Percentiles rank a stretch among this genome's conserved stretches.
These are phyloP conservation scores for Acanthochromis polyacanthus DNA, from an alignment of 2,113 vertebrate genomes.

Conservation along the genomic window DNA sequence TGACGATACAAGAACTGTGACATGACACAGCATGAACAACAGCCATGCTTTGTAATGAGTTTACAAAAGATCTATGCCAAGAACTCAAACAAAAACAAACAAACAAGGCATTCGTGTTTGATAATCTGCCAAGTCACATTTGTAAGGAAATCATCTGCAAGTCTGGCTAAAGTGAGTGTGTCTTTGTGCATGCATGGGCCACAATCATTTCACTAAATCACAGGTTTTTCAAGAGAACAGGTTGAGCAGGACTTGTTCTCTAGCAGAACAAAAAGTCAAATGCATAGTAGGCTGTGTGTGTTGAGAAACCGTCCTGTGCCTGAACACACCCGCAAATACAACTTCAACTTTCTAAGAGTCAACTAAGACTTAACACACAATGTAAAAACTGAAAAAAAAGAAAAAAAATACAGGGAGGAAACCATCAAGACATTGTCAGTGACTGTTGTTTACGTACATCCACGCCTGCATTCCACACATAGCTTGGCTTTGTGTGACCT, in stretches of 20 bases:
- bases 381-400: not conserved
- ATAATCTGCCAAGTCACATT: slow-evolving; percentile 2
- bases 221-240: slow-evolving; percentile 57
- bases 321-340: slow-evolving; percentile 58
- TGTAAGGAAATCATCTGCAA: slow-evolving; percentile 9
- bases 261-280: slow-evolving; percentile 13
- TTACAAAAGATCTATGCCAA: not conserved
- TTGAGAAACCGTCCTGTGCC: slow-evolving; percentile 43
- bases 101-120: not conserved
- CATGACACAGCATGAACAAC: not conserved
- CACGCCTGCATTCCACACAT: slow-evolving; percentile 52
- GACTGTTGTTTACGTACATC: slow-evolving; percentile 13
- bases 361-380: slow-evolving; percentile 16
- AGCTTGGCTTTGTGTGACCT: slow-evolving; percentile 31
- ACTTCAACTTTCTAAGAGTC: slow-evolving; percentile 21
- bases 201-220: slow-evolving; percentile 10
- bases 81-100: not conserved
- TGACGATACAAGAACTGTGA: not conserved
- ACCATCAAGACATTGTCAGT: slow-evolving; percentile 32
- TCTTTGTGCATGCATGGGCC: not conserved
- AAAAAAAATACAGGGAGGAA: slow-evolving; percentile 27
- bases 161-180: slow-evolving; percentile 4
- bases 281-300: slow-evolving; percentile 5
- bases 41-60: not conserved
- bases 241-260: slow-evolving; percentile 43